A percentile compares a stretch with the other conserved stretches of the same genome.
Evolutionary conservation across 2,797 vertebrate genomes (phyloP).

Genomic region (Fistularia commersonii): DNA sequence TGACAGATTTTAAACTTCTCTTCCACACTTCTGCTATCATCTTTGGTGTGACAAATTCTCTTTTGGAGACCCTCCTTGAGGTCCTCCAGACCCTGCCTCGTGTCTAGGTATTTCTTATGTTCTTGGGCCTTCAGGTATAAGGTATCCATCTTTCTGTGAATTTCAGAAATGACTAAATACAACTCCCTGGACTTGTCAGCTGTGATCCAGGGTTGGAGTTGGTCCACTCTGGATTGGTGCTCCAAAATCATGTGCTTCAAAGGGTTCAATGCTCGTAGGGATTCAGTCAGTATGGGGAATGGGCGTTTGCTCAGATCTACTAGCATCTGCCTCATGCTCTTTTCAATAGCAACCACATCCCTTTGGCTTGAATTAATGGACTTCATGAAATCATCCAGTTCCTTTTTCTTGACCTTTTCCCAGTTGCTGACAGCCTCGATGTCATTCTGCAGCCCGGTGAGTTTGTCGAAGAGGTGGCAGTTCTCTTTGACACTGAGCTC

Average conservation of each 20-base stretch:
- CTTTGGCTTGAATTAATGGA: conserved; percentile 44
- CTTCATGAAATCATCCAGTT: conserved; percentile 55
- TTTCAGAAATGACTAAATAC: conserved; percentile 54
- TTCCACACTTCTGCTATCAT: conserved; percentile 29
- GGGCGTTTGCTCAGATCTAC: conserved; percentile 55
- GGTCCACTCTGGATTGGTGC: conserved; percentile 64
- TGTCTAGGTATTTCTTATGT: conserved; percentile 68
- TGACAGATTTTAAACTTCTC: conserved; percentile 65
- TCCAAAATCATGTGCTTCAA: conserved; percentile 64
- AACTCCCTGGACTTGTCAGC: conserved; percentile 62
- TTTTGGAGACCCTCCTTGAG: conserved; percentile 67
- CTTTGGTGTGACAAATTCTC: conserved; percentile 60
- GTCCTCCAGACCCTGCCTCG: conserved; percentile 69
- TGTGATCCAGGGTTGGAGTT: conserved; percentile 52
- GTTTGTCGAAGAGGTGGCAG: conserved; percentile 61
- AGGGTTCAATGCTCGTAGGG: conserved; percentile 53
- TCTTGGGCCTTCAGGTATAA: conserved; percentile 65
- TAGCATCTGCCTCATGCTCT: conserved; percentile 63
- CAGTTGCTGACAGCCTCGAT: conserved; percentile 51
- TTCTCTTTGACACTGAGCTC: conserved; percentile 70
- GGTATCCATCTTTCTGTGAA: conserved; percentile 66
- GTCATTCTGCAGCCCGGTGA: conserved; percentile 64
- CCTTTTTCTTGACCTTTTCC: conserved; percentile 55
- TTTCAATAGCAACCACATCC: conserved; percentile 51
- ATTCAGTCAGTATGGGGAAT: conserved; percentile 69